Percentiles rank a stretch among this genome's conserved stretches.
Evolutionary conservation across 2,888 invertebrate species (phyloP).

Genomic region (Rambutsinella grinnellia): DNA sequence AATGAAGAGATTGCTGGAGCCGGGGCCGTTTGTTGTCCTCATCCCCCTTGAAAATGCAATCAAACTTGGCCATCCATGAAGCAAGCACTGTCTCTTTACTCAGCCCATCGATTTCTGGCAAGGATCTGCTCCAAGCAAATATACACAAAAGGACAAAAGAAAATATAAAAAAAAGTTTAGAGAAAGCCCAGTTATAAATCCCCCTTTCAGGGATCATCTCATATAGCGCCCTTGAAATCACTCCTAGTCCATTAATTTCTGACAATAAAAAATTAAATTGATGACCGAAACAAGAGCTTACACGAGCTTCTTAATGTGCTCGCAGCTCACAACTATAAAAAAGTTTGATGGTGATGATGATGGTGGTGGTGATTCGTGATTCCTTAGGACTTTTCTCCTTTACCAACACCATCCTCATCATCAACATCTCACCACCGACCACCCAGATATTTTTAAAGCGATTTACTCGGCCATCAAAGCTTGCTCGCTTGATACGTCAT

Average conservation of each 20-base stretch:
- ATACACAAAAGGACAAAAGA: neutral
- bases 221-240: constrained; percentile 22
- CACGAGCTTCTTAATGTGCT: too few species aligned
- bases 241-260: constrained; percentile 39
- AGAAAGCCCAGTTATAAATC: neutral
- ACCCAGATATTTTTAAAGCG: too few species aligned
- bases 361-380: too few species aligned
- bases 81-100: constrained; percentile 99
- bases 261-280: constrained; percentile 37
- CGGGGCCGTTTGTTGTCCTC: constrained; percentile 88
- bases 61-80: constrained; percentile 99
- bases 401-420: too few species aligned
- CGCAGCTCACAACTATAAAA: too few species aligned
- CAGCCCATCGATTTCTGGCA: constrained; percentile 99
- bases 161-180: neutral
- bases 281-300: too few species aligned
- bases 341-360: too few species aligned
- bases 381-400: too few species aligned
- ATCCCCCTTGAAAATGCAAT: constrained; percentile 96
- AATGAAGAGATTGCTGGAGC: constrained; percentile 90
- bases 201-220: too few species aligned
- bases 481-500: too few species aligned
- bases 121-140: constrained; percentile 75
- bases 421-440: too few species aligned
- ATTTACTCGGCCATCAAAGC: too few species aligned